Evolutionary conservation across 2,797 vertebrate genomes (phyloP), one percentile per base, ranked within the genome.

Genomic region (Pteronotus mesoamericanus): DNA sequence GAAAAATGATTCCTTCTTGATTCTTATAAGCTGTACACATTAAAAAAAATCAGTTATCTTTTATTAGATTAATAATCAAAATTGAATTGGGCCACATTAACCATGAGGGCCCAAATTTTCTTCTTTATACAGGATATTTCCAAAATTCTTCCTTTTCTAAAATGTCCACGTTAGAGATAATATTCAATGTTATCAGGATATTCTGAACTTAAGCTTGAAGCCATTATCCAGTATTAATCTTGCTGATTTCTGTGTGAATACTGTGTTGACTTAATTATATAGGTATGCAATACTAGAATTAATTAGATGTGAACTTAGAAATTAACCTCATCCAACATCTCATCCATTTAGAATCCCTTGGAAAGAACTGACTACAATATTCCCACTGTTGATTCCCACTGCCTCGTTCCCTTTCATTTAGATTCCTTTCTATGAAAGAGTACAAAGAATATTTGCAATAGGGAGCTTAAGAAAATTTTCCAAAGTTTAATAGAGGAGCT

Each of bases 1-100:
- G 46, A 66, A 88, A 92, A 96, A 55, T 21, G 12, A 84, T 88
- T 88, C 93, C 39, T 86, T 85, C 59, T 72, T 39, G 53, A 85
- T 91, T 91, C 79, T 78, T 86, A 5, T 12, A 86, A 68, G 64
- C 26, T 34, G 89, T 42, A 94, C 16, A 91, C 32, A 88, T 44
- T 57, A 88, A 2, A 87, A 86, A 88, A 87, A 94, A 88, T 69
- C 66, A 92, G 37, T 89, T 75, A 21, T 18, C 29, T 71, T 86
- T 95, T 86, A 95, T 55, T 94, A 86, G 71, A 84, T 32, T 83
- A 74, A 94, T 72, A 94, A 74, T 6, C 89, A 24, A 91, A 94
- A 90, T 48, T 95, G 51, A 94, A 94, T 18, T 75, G 46, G 46
- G 51, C 15, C 82, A 87, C 15, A 88, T 26, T 79, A 87, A 96